Evolutionary conservation across 2,113 vertebrate species (phyloP).

Genomic region (Oophaga pumilio): DNA sequence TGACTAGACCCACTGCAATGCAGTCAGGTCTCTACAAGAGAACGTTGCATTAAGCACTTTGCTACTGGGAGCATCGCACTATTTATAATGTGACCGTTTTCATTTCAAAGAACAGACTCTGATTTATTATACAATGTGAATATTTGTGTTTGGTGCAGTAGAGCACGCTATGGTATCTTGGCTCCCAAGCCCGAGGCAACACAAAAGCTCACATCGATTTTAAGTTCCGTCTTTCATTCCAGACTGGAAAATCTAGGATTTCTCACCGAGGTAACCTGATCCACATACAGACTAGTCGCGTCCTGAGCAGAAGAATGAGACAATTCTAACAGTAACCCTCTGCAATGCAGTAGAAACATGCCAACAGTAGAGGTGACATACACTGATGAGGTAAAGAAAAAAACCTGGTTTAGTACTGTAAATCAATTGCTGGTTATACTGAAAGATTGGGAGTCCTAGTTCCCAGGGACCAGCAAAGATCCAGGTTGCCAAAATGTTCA

Average conservation of each 20-base stretch:
- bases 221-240: slow-evolving; percentile 24
- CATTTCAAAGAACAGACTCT: not conserved
- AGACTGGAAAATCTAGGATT: slow-evolving; percentile 40
- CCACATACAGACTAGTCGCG: slow-evolving; percentile 9
- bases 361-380: not conserved
- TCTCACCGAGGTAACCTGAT: slow-evolving; percentile 19
- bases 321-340: not conserved
- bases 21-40: not conserved
- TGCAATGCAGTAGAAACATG: slow-evolving; percentile 15
- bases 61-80: not conserved
- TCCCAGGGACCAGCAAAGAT: not conserved
- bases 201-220: slow-evolving; percentile 31
- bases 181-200: slow-evolving; percentile 11
- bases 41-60: not conserved
- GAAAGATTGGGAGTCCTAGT: not conserved
- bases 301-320: slow-evolving; percentile 5
- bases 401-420: not conserved
- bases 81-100: not conserved
- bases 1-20: not conserved
- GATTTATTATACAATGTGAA: not conserved
- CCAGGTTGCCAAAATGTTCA: not conserved
- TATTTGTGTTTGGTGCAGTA: slow-evolving; percentile 1
- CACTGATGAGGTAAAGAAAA: not conserved
- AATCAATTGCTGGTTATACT: not conserved
- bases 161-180: not conserved